These are phyloP conservation scores for Listronotus bonariensis DNA, from an alignment of 1,140 invertebrate genomes.

Conservation along the genomic window DNA sequence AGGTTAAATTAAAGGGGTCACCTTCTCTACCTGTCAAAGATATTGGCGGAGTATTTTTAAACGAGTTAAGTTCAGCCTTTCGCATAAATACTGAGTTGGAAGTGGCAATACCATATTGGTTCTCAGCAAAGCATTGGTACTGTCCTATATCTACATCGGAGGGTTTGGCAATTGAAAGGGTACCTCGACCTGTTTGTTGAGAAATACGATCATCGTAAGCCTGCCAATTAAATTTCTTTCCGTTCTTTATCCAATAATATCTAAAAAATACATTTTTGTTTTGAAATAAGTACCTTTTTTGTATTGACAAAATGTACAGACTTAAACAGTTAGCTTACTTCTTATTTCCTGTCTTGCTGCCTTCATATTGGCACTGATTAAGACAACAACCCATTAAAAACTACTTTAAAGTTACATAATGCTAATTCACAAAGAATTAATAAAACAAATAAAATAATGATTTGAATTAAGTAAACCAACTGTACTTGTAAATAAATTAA, in stretches of 20 bases:
- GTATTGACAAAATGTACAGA: too few species aligned
- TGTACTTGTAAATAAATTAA: too few species aligned
- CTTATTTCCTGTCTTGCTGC: too few species aligned
- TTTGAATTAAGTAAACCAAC: too few species aligned
- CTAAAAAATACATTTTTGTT: conserved; percentile 60
- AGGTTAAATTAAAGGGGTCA: conserved; percentile 82
- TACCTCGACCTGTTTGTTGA: conserved; percentile 89
- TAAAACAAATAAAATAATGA: too few species aligned
- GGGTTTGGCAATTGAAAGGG: conserved; percentile 86
- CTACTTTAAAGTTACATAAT: too few species aligned
- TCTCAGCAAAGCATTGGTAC: conserved; percentile 96
- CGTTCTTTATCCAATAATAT: conserved; percentile 96
- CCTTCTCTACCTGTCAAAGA: conserved; percentile 79
- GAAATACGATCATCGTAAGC: conserved; percentile 92
- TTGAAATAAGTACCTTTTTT: too few species aligned
- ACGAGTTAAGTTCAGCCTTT: conserved; percentile 92
- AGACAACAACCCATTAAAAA: too few species aligned
- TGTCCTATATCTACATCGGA: conserved; percentile 91
- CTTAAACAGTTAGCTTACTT: too few species aligned
- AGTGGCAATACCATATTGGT: conserved; percentile 91
- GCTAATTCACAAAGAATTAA: too few species aligned
- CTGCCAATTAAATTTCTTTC: conserved; percentile 86
- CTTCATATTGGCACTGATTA: too few species aligned
- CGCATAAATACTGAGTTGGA: conserved; percentile 93
- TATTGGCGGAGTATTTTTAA: conserved; percentile 72